Evolutionary conservation across 2,113 vertebrate genomes (phyloP).

Genomic region (Baryphthengus martii): DNA sequence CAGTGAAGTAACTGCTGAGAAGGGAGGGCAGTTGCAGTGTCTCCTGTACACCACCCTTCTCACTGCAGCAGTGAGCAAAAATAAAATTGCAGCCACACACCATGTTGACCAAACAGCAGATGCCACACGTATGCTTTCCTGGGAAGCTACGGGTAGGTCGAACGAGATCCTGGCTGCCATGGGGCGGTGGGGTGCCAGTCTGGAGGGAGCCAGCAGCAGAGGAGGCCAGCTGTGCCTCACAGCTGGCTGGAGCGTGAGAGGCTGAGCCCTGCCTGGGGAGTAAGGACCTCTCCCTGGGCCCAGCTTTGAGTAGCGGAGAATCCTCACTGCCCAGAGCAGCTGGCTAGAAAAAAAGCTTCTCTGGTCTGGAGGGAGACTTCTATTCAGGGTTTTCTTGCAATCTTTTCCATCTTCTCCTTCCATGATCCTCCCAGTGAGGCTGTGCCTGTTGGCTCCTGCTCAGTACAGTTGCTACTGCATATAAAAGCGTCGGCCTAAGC

Average conservation of each 20-base stretch:
- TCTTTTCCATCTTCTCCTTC: neutral
- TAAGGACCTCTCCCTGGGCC: neutral
- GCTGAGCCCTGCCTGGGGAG: neutral
- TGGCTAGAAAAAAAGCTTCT: neutral
- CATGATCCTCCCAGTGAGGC: neutral
- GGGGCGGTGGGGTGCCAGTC: neutral
- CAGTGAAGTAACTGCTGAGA: neutral
- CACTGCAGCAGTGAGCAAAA: neutral
- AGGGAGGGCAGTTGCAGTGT: neutral
- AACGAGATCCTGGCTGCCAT: neutral
- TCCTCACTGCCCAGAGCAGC: neutral
- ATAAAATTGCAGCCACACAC: neutral
- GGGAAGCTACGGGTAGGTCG: neutral
- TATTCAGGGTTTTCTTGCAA: neutral
- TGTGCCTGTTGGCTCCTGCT: neutral
- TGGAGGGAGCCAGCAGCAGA: neutral
- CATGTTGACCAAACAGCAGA: neutral
- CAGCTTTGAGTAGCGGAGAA: neutral
- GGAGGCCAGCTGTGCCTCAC: neutral
- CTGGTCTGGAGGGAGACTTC: neutral
- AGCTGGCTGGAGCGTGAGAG: neutral
- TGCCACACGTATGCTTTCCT: neutral
- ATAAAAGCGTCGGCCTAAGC: neutral
- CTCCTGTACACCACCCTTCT: neutral
- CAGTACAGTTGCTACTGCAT: neutral